Conservation (phyloP, 92 coral and sea anemone genomes). For the Meandrina meandrites region DNA sequence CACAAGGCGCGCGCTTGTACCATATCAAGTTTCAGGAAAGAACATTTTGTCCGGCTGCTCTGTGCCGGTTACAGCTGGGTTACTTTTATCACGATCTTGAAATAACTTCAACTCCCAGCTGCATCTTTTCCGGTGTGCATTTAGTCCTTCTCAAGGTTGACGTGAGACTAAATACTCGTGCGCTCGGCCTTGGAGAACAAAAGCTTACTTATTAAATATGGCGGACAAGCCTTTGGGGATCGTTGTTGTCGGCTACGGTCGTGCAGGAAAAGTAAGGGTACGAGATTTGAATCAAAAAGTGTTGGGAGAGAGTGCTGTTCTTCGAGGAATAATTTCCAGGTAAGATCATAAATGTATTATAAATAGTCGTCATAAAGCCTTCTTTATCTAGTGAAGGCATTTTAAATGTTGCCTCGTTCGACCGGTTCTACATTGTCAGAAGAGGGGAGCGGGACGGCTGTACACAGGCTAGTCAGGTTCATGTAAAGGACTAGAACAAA, state of each 20-base stretch:
- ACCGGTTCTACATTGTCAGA: no score
- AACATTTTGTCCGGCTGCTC: no score
- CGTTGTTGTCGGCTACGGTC: constrained; percentile 81
- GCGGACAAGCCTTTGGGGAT: constrained; percentile 50
- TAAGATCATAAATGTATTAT: constrained; percentile 9
- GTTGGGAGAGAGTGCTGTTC: constrained; percentile 65
- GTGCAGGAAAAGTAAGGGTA: constrained; percentile 77
- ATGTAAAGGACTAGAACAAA: no score
- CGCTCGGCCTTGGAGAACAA: neutral
- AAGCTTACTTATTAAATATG: neutral
- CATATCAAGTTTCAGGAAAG: no score
- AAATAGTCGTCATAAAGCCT: neutral
- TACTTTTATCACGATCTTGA: neutral
- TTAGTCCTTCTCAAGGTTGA: neutral
- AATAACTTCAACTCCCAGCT: neutral
- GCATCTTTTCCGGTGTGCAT: neutral
- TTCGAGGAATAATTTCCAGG: constrained; percentile 80
- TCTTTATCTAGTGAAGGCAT: no score
- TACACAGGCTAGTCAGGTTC: no score
- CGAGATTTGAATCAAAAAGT: constrained; percentile 75
- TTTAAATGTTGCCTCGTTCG: no score
- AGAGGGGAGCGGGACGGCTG: no score
- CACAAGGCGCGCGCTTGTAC: neutral
- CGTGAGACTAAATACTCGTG: neutral
- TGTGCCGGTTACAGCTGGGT: no score